A percentile compares a stretch with the other conserved stretches of the same genome.
Evolutionary conservation across 1,140 invertebrate genomes (phyloP).

Genomic region (Macrobrachium nipponense): DNA sequence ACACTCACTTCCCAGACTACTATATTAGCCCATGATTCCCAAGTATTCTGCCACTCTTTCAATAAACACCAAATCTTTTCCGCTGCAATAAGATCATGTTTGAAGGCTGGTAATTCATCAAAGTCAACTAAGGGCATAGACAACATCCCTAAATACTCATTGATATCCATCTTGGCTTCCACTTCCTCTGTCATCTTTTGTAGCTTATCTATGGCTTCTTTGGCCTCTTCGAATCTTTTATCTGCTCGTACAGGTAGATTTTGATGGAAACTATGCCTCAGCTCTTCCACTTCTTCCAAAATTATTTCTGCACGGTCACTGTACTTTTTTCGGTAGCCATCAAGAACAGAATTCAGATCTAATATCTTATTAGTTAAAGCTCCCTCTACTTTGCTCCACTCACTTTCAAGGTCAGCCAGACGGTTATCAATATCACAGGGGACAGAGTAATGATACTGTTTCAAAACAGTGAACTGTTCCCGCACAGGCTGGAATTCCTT

Average conservation of each 20-base stretch:
- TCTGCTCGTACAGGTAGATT: slow-evolving; percentile 44
- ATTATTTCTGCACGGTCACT: slow-evolving; percentile 47
- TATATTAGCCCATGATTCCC: slow-evolving; percentile 47
- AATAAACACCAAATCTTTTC: slow-evolving; percentile 51
- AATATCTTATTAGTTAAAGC: slow-evolving; percentile 41
- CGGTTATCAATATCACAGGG: slow-evolving; percentile 7
- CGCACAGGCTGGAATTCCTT: slow-evolving; percentile 42
- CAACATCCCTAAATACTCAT: slow-evolving; percentile 37
- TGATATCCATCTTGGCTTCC: slow-evolving; percentile 41
- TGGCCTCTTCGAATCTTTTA: slow-evolving; percentile 34
- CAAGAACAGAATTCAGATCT: slow-evolving; percentile 35
- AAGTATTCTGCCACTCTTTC: slow-evolving; percentile 52
- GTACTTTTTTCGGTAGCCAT: slow-evolving; percentile 36
- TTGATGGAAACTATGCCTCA: slow-evolving; percentile 42
- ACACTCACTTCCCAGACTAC: slow-evolving; percentile 55
- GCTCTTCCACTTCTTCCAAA: slow-evolving; percentile 44
- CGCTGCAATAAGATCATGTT: slow-evolving; percentile 47
- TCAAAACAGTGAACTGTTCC: slow-evolving; percentile 46
- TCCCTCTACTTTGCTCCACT: slow-evolving; percentile 39
- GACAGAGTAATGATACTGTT: slow-evolving; percentile 37
- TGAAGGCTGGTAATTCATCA: slow-evolving; percentile 32
- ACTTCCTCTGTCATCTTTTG: slow-evolving; percentile 46
- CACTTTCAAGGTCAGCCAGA: slow-evolving; percentile 29
- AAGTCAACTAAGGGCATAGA: slow-evolving; percentile 52
- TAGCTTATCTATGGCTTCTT: slow-evolving; percentile 9